A percentile compares a stretch with the other conserved stretches of the same genome.
Evolutionary conservation across 2,888 invertebrate species (phyloP).

Genomic region (Lithophane semibrunnea): DNA sequence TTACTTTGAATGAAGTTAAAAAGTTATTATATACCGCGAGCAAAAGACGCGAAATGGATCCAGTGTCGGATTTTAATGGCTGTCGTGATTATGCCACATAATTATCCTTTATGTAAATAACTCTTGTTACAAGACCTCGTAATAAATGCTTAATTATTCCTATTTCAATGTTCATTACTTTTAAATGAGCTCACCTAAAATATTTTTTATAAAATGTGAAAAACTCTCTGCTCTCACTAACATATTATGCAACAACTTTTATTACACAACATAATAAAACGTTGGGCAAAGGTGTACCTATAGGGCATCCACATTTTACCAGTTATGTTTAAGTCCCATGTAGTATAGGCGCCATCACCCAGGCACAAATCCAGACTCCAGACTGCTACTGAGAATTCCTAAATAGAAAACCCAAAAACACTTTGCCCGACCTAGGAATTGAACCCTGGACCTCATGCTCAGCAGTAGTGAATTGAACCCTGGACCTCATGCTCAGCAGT

Average conservation of each 20-base stretch:
- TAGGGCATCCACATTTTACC: no score
- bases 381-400: no score
- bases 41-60: constrained; percentile 8
- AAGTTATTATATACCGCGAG: constrained; percentile 1
- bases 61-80: constrained; percentile 41
- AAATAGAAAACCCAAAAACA: no score
- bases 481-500: no score
- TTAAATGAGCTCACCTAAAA: neutral
- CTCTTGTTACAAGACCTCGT: constrained; percentile 21
- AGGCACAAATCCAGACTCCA: no score
- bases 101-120: constrained; percentile 42
- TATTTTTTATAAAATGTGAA: neutral
- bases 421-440: no score
- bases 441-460: no score
- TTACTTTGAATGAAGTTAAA: neutral
- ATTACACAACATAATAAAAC: no score
- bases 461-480: no score
- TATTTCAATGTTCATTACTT: constrained; percentile 6
- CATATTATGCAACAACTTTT: neutral
- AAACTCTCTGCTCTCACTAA: neutral
- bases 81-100: constrained; percentile 24
- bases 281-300: no score
- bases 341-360: no score
- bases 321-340: no score
- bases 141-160: constrained; percentile 19